phyloP scores from a whole-genome alignment of 2,113 vertebrate genomes.

The Delphinapterus leucas region DNA sequence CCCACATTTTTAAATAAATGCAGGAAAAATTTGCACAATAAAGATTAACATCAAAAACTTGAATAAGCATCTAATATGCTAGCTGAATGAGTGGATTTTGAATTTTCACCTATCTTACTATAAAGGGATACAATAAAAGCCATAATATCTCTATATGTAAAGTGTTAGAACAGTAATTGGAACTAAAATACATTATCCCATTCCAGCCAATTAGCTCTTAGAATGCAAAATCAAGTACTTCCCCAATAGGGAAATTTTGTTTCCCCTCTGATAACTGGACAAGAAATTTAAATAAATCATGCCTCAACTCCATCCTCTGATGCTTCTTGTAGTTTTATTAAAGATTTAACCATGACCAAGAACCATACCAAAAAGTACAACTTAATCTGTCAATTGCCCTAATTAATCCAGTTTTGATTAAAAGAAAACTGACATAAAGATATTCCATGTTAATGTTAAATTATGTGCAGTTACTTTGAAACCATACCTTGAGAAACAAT shows the following conservation, averaged over 20 bases:
- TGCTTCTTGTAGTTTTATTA: not conserved
- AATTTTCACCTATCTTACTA: not conserved
- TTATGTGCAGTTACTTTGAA: not conserved
- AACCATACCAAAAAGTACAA: not conserved
- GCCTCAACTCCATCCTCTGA: not conserved
- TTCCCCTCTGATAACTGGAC: not conserved
- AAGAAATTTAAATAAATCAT: not conserved
- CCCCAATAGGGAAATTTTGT: not conserved
- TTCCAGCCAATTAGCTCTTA: not conserved
- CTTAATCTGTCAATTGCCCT: not conserved
- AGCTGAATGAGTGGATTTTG: not conserved
- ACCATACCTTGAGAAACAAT: not conserved
- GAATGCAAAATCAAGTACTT: not conserved
- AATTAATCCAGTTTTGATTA: not conserved
- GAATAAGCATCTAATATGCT: not conserved
- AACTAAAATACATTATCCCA: not conserved
- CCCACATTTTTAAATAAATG: not conserved
- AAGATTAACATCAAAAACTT: not conserved
- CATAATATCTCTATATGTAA: not conserved
- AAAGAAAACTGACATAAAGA: not conserved
- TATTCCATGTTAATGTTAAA: not conserved
- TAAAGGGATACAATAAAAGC: not conserved
- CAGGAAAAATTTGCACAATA: not conserved
- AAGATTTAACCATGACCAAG: not conserved
- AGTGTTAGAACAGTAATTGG: not conserved